Base-by-base conservation (phyloP, 2,888 invertebrate species). In the Cryptocephalus moraei region DNA sequence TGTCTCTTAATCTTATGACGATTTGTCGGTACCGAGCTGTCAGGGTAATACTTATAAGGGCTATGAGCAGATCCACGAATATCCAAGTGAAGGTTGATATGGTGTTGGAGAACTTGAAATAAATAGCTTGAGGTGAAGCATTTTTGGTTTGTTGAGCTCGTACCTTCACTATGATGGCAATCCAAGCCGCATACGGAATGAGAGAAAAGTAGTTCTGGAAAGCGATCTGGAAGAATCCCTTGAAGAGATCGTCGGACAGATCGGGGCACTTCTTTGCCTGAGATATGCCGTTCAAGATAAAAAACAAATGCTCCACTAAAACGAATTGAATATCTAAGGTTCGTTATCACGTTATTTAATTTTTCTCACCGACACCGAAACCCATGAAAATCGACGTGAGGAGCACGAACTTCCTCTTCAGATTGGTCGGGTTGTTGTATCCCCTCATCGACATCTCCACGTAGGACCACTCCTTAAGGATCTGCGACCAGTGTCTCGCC, bases 51-150 rank as follows among this genome's bases (percentile, higher is more conserved):
- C 86, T 84, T 12, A 86, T 72, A n/a, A 86, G 62, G 61, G 86
- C 85, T 14, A 86, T 80, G 55, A 86, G 79, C 43, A 85, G 66
- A 61, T 86, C 86, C 66, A 82, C 82, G 49, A 81, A 84, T 60
- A 81, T 86, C 86, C 86, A 86, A 1, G 79, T 71, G 44, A 82
- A 79, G 0, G 86, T 85, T 2, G 80, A 76, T 4, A 80, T 58
- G 3, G 81, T 57, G 53, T 84, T 77, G 45, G 79, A 72, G 22
- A 61, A 49, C 65, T 65, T 42, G 40, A 62, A 61, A 11, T 34
- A 32, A 39, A 47, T 36, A 36, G 12, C 36, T n/a, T 12, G 12
- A 36, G 2, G 2, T 12, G 36, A 36, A 34, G n/a, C 9, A 4
- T 36, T 11, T 6, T 36, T 12, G 6, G 36, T 4, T 36, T 6